phyloP scores from a whole-genome alignment of 1,140 invertebrate species.

The Solenopsis fugax region DNA sequence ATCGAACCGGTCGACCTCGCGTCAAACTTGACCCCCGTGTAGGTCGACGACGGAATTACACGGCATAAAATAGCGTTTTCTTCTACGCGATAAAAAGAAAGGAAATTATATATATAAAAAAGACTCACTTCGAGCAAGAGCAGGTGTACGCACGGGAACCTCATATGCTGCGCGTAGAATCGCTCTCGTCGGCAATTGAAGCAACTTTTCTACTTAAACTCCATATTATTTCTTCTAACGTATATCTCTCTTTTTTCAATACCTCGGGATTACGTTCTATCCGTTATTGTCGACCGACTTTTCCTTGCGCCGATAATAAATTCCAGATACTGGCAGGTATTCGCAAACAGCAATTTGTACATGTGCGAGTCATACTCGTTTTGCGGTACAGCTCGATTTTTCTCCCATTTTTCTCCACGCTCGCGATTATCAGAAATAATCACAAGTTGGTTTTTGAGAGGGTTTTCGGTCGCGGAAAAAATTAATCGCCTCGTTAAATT shows the following conservation, averaged over 20 bases:
- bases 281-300: background rate
- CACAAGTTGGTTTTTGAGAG: background rate
- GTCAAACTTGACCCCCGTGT: constrained; percentile 17
- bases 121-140: background rate
- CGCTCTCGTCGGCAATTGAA: background rate
- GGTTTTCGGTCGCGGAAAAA: background rate
- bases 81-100: background rate
- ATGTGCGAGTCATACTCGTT: background rate
- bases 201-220: background rate
- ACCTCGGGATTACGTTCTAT: background rate
- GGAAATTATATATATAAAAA: background rate
- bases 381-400: background rate
- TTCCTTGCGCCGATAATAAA: constrained; percentile 3
- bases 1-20: background rate
- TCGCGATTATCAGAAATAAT: background rate
- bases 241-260: background rate
- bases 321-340: background rate
- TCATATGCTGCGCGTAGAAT: background rate
- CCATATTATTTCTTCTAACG: background rate
- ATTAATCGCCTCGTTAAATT: background rate
- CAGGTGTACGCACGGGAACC: constrained; percentile 30
- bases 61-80: background rate
- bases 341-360: background rate
- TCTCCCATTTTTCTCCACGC: too few species aligned
- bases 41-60: background rate